Base-by-base conservation (phyloP, 2,888 invertebrate genomes). In the Apodemia duryi region DNA sequence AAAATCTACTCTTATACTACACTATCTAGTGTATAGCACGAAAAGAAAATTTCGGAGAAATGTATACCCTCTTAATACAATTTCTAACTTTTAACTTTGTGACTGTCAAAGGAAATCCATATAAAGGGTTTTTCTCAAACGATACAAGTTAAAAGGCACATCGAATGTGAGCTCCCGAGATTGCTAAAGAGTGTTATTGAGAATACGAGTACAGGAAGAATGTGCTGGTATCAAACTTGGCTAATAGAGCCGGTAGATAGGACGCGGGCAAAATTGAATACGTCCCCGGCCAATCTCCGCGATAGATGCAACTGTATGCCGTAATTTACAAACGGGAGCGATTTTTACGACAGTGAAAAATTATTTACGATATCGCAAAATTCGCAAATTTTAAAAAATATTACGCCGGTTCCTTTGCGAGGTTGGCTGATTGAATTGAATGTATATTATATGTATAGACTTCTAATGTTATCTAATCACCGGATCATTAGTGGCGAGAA, bases 201-300 rank as follows among this genome's bases (percentile, higher is more conserved):
- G 61, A n/a, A 38, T 11, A 41, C 21, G 52, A 29, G 2, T 28
- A 52, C 52, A 28, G 63, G 66, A 66, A 63, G 69, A 67, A 67
- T 68, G 67, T 67, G 67, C 66, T 67, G 72, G 72, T 77, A 75
- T 81, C 78, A 79, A 80, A 79, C 77, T 77, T 76, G 77, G 81
- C 86, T 89, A 89, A 89, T 88, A 89, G 85, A 83, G 79, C 77
- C 76, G 71, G 82, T 71, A 83, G 88, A 86, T 86, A 85, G 84
- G 77, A 83, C 82, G 77, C 83, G 80, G 82, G 85, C 88, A 83
- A 88, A 89, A 89, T 89, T 90, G 88, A 90, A 90, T 89, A 88
- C 84, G 87, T 85, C 86, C 86, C 85, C 75, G 80, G 81, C 84
- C 87, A 88, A 89, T 88, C 87, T 88, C 84, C 80, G 77, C 85